phyloP scores from a whole-genome alignment of 1,140 invertebrate species.

The Andrena cerasifolii region DNA sequence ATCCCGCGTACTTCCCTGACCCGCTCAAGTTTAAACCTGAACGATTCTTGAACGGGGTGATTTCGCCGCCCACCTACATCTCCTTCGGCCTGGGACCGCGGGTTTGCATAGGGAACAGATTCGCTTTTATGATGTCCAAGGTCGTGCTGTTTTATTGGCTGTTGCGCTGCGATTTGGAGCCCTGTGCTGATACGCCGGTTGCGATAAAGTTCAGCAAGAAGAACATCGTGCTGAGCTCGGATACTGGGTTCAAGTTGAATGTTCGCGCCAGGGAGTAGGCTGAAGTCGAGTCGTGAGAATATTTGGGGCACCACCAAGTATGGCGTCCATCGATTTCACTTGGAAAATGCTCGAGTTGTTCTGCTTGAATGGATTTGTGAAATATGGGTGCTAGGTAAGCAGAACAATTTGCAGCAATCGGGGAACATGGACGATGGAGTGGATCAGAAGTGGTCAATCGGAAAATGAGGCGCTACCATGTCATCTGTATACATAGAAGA shows the following conservation, averaged over 20 bases:
- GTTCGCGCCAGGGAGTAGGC: not conserved
- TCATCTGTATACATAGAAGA: too few relatives aligned
- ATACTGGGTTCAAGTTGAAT: constrained; percentile 53
- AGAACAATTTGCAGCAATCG: too few relatives aligned
- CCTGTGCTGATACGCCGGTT: constrained; percentile 60
- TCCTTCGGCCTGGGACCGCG: constrained; percentile 54
- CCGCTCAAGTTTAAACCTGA: constrained; percentile 84
- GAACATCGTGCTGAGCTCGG: not conserved
- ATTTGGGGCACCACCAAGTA: too few relatives aligned
- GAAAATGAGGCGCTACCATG: too few relatives aligned
- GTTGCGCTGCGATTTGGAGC: constrained; percentile 18
- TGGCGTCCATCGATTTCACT: too few relatives aligned
- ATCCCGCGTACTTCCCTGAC: constrained; percentile 84
- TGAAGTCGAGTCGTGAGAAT: too few relatives aligned
- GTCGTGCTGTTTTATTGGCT: constrained; percentile 43
- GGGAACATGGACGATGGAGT: too few relatives aligned
- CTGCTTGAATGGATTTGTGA: too few relatives aligned
- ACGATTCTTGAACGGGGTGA: constrained; percentile 75
- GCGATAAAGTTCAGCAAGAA: constrained; percentile 47
- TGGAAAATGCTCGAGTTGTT: too few relatives aligned
- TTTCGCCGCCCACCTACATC: constrained; percentile 4
- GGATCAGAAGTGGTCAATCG: too few relatives aligned
- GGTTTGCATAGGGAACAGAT: constrained; percentile 73
- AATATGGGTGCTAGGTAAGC: too few relatives aligned
- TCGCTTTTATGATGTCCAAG: constrained; percentile 53